Evolutionary conservation across 2,113 vertebrate species (phyloP), one percentile per base, ranked within the genome.

Genomic region (Willisornis vidua): DNA sequence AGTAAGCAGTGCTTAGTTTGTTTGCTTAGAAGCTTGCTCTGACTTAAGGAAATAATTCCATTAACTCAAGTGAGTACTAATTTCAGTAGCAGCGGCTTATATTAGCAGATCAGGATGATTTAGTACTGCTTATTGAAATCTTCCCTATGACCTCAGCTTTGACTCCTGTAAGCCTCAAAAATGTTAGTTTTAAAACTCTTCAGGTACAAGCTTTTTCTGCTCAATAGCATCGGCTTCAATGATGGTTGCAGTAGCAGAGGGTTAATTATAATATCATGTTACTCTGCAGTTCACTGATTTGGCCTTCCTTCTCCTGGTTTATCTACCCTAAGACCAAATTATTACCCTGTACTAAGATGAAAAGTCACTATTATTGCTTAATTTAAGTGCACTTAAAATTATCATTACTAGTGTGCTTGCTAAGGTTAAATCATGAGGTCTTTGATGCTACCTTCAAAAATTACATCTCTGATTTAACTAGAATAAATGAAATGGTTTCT

Each of bases 341-440:
- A 93, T 95, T 93, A 95, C 58, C 61, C 59, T 63, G 28, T 82
- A 94, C 92, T 76, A 94, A 91, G 91, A 94, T 94, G 54, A 95
- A 97, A 97, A 92, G 62, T 58, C 37, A 65, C 48, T 89, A 87
- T 95, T 95, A 96, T 65, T 94, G 37, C 58, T 86, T 87, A 88
- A 95, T 94, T 63, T 90, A 96, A 96, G 94, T 85, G 90, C 90
- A 84, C 93, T 96, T 97, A 88, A 78, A 91, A 86, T 90, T 88
- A 84, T 94, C 90, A 95, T 41, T 96, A 91, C 20, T 93, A 80
- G 67, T 81, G 77, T 92, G 49, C 77, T 94, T 92, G 33, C 78
- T 90, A 90, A 95, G 95, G 93, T 97, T 96, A 96, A 96, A 97
- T 93, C 65, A 90, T 51, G 55, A 94, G 91, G 85, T 95, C 93